Conservation (phyloP, 2,888 invertebrate genomes). For the Macrophya alboannulata region DNA sequence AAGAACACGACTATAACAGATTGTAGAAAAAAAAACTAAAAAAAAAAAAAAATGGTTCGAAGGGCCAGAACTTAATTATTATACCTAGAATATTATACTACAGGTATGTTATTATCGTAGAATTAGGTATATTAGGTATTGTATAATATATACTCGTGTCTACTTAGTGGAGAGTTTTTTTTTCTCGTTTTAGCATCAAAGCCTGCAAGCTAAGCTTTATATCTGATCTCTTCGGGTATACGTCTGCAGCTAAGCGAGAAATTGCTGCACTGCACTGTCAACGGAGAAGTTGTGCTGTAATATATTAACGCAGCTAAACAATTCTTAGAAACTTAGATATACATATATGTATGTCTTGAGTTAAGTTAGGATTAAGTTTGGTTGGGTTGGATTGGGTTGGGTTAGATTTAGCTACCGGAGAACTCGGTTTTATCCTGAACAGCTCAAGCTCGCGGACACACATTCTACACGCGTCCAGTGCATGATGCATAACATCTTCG, state of each 20-base stretch:
- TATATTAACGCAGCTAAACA: not conserved
- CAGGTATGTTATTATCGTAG: not conserved
- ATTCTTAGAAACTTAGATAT: not conserved
- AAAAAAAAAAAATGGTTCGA: not conserved
- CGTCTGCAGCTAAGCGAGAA: not conserved
- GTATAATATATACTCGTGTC: too few species aligned
- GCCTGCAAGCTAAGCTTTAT: not conserved
- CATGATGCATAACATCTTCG: too few species aligned
- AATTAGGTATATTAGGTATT: not conserved
- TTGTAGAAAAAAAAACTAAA: too few species aligned
- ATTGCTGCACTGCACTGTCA: slow-evolving; percentile 3
- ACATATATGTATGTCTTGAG: not conserved
- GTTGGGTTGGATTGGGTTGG: not conserved
- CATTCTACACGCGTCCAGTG: not conserved
- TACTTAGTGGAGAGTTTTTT: not conserved
- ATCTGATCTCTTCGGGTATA: not conserved
- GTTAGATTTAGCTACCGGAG: slow-evolving; percentile 32
- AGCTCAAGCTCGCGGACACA: not conserved
- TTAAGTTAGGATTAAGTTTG: not conserved
- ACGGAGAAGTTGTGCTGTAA: not conserved
- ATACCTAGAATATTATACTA: not conserved
- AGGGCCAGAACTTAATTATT: not conserved
- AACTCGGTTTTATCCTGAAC: not conserved
- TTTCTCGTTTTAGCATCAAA: not conserved
- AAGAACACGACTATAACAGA: too few species aligned